Evolutionary conservation across 2,888 invertebrate genomes (phyloP), one percentile per base, ranked within the genome.

Genomic region (Taenaris catops): DNA sequence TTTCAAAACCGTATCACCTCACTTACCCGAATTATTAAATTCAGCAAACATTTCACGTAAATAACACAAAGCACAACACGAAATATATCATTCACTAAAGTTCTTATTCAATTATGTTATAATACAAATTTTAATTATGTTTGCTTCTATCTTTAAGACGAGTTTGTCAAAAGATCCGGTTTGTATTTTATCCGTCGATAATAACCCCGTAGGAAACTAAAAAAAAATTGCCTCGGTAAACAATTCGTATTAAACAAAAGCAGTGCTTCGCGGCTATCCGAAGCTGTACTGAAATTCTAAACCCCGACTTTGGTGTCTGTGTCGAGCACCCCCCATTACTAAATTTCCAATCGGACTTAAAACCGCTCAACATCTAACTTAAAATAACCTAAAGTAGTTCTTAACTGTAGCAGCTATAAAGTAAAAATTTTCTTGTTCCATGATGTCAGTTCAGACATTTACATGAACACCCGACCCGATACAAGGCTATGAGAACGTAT

Each of bases 401-500:
- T 40, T 53, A 55, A 0, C 0, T 0, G 0, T n/a, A n/a, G 0
- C 1, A 0, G 0, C 0, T 0, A 42, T 56, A 71, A 34, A 48
- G 59, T 34, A 34, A 1, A 53, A 48, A 63, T 51, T 66, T 34
- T 39, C 35, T 6, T 38, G 47, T 28, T 34, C 1, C 11, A 28
- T 44, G 37, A 12, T 9, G 24, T 16, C 9, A 35, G 36, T 49
- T 70, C 36, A 4, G 62, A 34, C 66, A 25, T 63, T 80, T 48
- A 49, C 33, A 6, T 20, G 41, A 57, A 46, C 48, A 43, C 46
- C 49, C 47, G 50, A 34, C 31, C 43, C 48, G 60, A 65, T 74
- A 73, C 83, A 81, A 86, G 84, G 84, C 86, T 84, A 84, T 86
- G 86, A 86, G 86, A 86, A 86, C 86, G 78, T 86, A 74, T 84